These are phyloP conservation scores for Mohoua ochrocephala DNA, from an alignment of 2,113 vertebrate genomes.

Conservation along the genomic window DNA sequence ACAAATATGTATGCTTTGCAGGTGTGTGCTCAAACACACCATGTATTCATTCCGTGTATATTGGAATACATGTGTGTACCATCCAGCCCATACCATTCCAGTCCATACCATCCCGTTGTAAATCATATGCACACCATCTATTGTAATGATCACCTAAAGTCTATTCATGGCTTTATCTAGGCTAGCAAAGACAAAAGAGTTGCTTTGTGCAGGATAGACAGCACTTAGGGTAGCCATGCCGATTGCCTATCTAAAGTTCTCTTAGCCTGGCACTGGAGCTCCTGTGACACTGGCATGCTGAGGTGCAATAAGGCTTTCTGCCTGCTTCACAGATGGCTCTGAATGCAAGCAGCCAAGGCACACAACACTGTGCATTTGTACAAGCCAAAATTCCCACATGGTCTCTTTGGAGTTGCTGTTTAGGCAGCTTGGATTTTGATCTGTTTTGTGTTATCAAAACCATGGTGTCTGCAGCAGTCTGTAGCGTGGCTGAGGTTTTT, in stretches of 20 bases:
- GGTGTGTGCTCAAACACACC: not conserved
- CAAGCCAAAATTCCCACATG: conserved; percentile 5
- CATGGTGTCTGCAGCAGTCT: not conserved
- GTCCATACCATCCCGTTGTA: not conserved
- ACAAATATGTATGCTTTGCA: not conserved
- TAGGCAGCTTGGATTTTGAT: conserved; percentile 1
- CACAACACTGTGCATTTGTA: not conserved
- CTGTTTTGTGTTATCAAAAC: conserved; percentile 7
- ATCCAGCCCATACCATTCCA: not conserved
- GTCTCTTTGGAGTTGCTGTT: not conserved
- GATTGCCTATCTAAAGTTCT: not conserved
- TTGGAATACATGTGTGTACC: not conserved
- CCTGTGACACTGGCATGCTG: not conserved
- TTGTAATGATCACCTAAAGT: not conserved
- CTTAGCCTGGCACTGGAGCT: not conserved
- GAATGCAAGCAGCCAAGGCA: not conserved
- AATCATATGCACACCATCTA: too few species aligned
- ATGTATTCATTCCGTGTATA: not conserved
- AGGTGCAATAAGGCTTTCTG: not conserved
- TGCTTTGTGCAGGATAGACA: not conserved
- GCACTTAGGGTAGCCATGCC: not conserved
- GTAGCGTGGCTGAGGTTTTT: not conserved
- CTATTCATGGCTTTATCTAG: not conserved
- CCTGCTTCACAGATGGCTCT: conserved; percentile 41
- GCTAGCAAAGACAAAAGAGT: not conserved